Evolutionary conservation across 2,113 vertebrate genomes (phyloP).

Genomic region (Phoxinus phoxinus): DNA sequence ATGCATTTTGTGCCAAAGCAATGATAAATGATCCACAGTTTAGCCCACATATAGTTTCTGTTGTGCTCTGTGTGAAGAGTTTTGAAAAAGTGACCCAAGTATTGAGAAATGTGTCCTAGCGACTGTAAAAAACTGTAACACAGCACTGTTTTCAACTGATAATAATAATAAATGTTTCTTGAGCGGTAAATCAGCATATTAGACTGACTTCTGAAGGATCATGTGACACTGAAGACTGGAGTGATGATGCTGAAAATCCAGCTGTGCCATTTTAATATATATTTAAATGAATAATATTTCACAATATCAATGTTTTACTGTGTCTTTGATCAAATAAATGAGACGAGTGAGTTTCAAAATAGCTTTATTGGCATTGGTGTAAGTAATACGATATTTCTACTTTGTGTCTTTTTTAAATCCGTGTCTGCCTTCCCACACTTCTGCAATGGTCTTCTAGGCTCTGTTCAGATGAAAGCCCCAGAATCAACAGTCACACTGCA

Average conservation of each 20-base stretch:
- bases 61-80: no score
- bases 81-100: no score
- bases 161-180: not conserved
- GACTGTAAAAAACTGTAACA: no score
- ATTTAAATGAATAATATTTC: not conserved
- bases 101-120: no score
- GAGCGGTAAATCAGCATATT: not conserved
- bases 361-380: no score
- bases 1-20: no score
- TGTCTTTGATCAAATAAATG: not conserved
- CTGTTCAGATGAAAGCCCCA: conserved; percentile 59
- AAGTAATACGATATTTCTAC: not conserved
- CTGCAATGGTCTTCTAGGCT: conserved; percentile 55
- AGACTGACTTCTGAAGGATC: not conserved
- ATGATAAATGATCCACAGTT: no score
- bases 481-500: conserved; percentile 73
- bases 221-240: not conserved
- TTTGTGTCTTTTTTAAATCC: not conserved
- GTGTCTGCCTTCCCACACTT: not conserved
- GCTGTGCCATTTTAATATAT: not conserved
- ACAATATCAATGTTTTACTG: not conserved
- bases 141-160: not conserved
- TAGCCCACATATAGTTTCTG: no score
- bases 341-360: not conserved
- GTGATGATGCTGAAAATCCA: not conserved